Conservation (phyloP, 1,140 invertebrate species). For the Cyphomyrmex costatus region DNA sequence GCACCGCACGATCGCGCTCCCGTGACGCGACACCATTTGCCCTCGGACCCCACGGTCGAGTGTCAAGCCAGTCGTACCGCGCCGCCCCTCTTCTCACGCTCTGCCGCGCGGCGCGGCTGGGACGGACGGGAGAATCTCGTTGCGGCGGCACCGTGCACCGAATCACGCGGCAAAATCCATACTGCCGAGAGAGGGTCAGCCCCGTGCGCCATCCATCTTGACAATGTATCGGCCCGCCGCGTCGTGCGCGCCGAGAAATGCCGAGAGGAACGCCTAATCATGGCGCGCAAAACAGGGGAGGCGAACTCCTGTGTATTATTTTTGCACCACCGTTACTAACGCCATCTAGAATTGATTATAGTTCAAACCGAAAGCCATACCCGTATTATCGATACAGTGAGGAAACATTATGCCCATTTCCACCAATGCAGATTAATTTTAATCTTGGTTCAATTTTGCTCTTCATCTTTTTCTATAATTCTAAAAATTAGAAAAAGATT, state of each 20-base stretch:
- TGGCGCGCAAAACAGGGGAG: too few relatives aligned
- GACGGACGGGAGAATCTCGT: background rate
- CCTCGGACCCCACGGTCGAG: background rate
- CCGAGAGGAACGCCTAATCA: conserved; percentile 33
- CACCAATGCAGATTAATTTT: too few relatives aligned
- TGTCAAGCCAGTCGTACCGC: conserved; percentile 15
- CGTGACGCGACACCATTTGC: conserved; percentile 47
- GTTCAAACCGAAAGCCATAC: too few relatives aligned
- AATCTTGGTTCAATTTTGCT: too few relatives aligned
- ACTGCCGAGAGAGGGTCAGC: conserved; percentile 73
- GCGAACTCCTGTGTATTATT: too few relatives aligned
- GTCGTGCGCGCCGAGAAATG: conserved; percentile 35
- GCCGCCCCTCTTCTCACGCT: background rate
- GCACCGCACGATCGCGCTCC: conserved; percentile 59
- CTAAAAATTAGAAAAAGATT: too few relatives aligned
- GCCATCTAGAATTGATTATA: too few relatives aligned
- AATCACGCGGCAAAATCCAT: conserved; percentile 83
- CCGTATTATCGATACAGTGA: too few relatives aligned
- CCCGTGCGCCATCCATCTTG: conserved; percentile 82
- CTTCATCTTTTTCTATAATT: too few relatives aligned
- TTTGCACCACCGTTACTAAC: too few relatives aligned
- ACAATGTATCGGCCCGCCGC: conserved; percentile 69
- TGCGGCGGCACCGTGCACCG: conserved; percentile 50
- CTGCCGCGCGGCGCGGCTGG: background rate
- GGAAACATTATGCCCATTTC: too few relatives aligned